phyloP scores from a whole-genome alignment of 1,140 invertebrate genomes.

The Camponotus pennsylvanicus region DNA sequence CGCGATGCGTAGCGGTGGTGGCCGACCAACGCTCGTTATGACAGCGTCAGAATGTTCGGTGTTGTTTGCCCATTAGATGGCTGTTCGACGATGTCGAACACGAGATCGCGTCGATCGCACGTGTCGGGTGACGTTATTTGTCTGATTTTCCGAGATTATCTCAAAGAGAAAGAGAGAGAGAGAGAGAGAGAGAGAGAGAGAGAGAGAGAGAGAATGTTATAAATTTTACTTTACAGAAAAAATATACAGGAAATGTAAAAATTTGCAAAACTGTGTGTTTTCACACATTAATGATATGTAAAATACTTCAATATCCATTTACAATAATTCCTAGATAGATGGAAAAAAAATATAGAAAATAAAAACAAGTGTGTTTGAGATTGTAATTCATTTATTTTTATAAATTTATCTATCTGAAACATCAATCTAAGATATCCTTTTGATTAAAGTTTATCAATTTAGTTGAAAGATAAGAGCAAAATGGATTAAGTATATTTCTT shows the following conservation, averaged over 20 bases:
- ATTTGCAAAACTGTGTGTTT: neutral
- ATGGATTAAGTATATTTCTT: no score
- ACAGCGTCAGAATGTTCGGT: constrained; percentile 59
- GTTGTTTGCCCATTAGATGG: constrained; percentile 79
- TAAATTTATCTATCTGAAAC: no score
- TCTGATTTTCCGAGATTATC: constrained; percentile 40
- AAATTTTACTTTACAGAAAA: neutral
- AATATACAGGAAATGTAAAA: neutral
- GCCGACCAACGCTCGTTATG: constrained; percentile 48
- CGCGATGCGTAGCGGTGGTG: neutral
- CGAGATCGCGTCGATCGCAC: constrained; percentile 43
- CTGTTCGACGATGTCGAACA: constrained; percentile 46
- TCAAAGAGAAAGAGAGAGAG: neutral
- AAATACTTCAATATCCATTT: neutral
- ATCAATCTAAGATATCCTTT: no score
- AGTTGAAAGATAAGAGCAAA: no score
- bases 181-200: no score
- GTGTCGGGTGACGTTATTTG: constrained; percentile 46
- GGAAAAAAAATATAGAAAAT: no score
- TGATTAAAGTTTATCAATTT: no score
- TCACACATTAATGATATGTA: neutral
- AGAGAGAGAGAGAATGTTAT: neutral
- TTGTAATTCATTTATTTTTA: no score
- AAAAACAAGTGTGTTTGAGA: no score
- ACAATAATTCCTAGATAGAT: no score